phyloP scores from a whole-genome alignment of 2,797 vertebrate genomes.

The Argentina silus region DNA sequence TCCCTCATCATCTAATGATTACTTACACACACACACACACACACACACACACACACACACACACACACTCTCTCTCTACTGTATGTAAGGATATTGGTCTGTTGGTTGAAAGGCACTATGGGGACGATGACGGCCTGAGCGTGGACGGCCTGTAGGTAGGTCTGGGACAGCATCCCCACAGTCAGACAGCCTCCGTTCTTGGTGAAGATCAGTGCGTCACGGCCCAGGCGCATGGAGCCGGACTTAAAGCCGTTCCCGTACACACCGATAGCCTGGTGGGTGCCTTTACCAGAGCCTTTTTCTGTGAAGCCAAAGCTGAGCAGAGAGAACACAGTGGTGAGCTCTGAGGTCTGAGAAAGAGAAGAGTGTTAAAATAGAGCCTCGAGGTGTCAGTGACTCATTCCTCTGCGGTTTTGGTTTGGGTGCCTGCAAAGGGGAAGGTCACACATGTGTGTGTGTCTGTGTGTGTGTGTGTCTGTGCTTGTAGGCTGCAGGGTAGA shows the following conservation, averaged over 20 bases:
- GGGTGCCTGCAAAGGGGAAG: neutral
- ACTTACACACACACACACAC: neutral
- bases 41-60: conserved; percentile 1
- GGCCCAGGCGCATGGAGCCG: conserved; percentile 84
- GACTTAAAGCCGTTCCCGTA: conserved; percentile 88
- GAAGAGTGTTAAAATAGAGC: neutral
- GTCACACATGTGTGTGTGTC: neutral
- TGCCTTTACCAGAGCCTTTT: conserved; percentile 74
- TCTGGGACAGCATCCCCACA: conserved; percentile 83
- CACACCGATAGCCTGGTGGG: conserved; percentile 77
- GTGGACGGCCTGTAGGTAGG: conserved; percentile 79
- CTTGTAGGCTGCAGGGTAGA: no score
- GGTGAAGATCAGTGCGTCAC: conserved; percentile 84
- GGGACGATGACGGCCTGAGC: conserved; percentile 84
- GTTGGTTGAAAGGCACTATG: conserved; percentile 83
- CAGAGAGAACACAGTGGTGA: no score
- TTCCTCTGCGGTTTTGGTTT: neutral
- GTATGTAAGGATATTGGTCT: conserved; percentile 77
- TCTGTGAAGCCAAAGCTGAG: conserved; percentile 86
- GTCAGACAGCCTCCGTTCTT: conserved; percentile 84
- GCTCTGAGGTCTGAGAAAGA: no score
- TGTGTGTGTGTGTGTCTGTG: neutral
- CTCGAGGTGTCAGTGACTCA: neutral
- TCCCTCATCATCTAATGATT: no score
- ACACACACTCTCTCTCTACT: neutral